Percentiles rank a stretch among this genome's conserved stretches.
phyloP scores from a whole-genome alignment of 2,888 invertebrate species.

The Cephus pulcher region DNA sequence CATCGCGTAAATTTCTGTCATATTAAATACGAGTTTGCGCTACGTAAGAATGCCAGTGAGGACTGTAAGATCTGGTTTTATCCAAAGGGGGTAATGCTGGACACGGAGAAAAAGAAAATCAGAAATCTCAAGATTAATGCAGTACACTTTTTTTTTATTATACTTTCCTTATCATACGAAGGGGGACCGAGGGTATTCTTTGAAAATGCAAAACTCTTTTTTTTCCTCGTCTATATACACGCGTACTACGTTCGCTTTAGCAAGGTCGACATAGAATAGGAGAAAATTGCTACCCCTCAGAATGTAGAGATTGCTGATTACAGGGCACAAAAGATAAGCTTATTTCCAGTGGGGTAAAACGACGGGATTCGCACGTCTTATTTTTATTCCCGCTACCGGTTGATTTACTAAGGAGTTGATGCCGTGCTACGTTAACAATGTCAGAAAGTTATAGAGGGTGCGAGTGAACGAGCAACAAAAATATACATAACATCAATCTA shows the following conservation, averaged over 20 bases:
- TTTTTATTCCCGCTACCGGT: background rate
- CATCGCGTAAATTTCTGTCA: background rate
- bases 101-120: background rate
- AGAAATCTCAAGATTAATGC: background rate
- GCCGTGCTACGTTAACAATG: background rate
- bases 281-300: background rate
- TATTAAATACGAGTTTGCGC: background rate
- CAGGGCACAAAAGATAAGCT: background rate
- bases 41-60: background rate
- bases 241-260: background rate
- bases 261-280: background rate
- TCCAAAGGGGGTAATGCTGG: background rate
- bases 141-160: background rate
- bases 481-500: background rate
- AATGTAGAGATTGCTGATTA: background rate
- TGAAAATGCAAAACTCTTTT: constrained; percentile 51
- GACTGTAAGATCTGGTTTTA: background rate
- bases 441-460: background rate
- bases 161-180: background rate
- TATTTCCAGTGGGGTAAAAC: background rate
- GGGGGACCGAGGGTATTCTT: constrained; percentile 37
- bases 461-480: background rate
- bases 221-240: background rate
- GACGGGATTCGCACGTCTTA: background rate
- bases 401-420: background rate